phyloP scores from a whole-genome alignment of 2,113 vertebrate genomes.

The Turnix velox region DNA sequence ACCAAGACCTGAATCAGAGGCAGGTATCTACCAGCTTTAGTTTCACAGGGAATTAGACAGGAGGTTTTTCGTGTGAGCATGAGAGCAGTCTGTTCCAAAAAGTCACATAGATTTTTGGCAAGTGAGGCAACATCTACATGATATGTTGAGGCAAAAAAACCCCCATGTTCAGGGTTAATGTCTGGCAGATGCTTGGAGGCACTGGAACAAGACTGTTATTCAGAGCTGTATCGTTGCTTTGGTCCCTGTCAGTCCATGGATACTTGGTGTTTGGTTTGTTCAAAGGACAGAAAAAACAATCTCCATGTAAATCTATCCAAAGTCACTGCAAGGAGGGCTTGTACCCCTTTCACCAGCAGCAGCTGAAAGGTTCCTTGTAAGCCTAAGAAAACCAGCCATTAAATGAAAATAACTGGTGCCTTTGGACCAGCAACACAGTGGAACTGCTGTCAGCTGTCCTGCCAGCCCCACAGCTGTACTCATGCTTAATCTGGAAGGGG shows the following conservation, averaged over 20 bases:
- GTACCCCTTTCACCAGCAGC: not conserved
- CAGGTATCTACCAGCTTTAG: not conserved
- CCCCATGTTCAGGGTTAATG: fast-evolving
- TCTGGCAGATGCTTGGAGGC: not conserved
- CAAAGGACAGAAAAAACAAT: not conserved
- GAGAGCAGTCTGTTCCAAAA: not conserved
- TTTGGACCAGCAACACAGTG: not conserved
- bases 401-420: not conserved
- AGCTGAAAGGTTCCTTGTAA: not conserved
- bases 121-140: not conserved
- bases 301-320: not conserved
- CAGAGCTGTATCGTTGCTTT: not conserved
- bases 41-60: not conserved
- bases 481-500: not conserved
- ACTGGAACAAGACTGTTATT: not conserved
- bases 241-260: not conserved
- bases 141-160: not conserved
- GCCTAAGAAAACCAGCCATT: not conserved
- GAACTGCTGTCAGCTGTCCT: not conserved
- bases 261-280: fast-evolving
- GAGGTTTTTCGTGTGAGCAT: not conserved
- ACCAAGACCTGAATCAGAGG: not conserved
- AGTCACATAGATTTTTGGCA: not conserved
- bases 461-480: not conserved
- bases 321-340: not conserved